These are phyloP conservation scores for Neoaliturus tenellus DNA, from an alignment of 2,888 invertebrate species.

Conservation along the genomic window DNA sequence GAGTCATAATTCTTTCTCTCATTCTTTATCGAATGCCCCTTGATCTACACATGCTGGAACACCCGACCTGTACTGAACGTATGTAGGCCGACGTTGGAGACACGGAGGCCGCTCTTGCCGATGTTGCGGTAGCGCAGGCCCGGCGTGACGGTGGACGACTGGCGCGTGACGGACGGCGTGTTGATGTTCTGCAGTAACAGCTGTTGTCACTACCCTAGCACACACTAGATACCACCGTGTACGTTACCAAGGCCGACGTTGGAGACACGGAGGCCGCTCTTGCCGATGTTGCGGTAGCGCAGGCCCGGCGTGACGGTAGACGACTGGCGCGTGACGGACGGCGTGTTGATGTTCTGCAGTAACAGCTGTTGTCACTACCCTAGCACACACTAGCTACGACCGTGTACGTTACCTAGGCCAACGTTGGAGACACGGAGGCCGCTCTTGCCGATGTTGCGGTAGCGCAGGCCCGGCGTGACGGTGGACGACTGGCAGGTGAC, in stretches of 20 bases:
- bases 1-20: too few species aligned
- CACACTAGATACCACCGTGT: too few species aligned
- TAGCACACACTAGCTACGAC: too few species aligned
- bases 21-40: too few species aligned
- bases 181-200: conserved; percentile 72
- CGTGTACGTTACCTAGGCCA: conserved; percentile 90
- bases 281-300: conserved; percentile 95
- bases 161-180: conserved; percentile 75
- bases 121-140: conserved; percentile 94
- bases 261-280: conserved; percentile 95
- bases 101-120: conserved; percentile 96
- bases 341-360: conserved; percentile 72
- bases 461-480: conserved; percentile 88
- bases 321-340: conserved; percentile 76
- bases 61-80: too few species aligned
- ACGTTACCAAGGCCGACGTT: conserved; percentile 94
- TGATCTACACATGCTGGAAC: too few species aligned
- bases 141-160: conserved; percentile 81
- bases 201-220: too few species aligned
- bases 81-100: conserved; percentile 95
- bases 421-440: conserved; percentile 96
- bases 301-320: conserved; percentile 85
- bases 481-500: conserved; percentile 76
- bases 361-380: conserved; percentile 77
- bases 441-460: conserved; percentile 96